Percentiles rank a stretch among this genome's conserved stretches.
phyloP scores from a whole-genome alignment of 2,797 vertebrate species.

The Chiloscyllium punctatum region DNA sequence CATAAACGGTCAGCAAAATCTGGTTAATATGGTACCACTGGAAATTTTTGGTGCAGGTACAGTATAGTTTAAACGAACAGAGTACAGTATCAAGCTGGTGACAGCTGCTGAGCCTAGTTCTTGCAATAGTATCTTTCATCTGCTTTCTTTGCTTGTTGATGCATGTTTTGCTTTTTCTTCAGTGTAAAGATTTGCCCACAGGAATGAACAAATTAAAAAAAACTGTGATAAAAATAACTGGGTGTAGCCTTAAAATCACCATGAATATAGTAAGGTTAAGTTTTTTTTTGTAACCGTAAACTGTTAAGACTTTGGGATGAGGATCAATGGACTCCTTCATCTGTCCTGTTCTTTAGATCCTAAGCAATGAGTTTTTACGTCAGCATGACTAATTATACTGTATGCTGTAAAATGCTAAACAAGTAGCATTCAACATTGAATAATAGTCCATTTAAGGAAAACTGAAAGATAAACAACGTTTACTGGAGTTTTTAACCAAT shows the following conservation, averaged over 20 bases:
- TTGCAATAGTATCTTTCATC: not conserved
- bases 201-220: not conserved
- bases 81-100: not conserved
- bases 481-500: conserved; percentile 1
- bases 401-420: not conserved
- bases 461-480: not conserved
- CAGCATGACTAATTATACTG: conserved; percentile 5
- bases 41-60: not conserved
- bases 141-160: not conserved
- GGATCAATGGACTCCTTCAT: not conserved
- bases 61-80: not conserved
- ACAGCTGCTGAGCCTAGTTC: not conserved
- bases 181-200: not conserved
- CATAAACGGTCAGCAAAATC: not conserved
- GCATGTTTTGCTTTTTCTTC: not conserved
- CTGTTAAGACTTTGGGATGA: not conserved
- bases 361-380: not conserved
- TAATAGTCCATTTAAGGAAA: not conserved
- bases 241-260: not conserved
- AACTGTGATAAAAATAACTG: not conserved
- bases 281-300: not conserved
- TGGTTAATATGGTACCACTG: not conserved
- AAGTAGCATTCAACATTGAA: not conserved
- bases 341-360: not conserved
- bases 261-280: not conserved